Percentiles rank a stretch among this genome's conserved stretches.
Evolutionary conservation across 2,888 invertebrate species (phyloP).

Genomic region (Cryptus viduatorius): DNA sequence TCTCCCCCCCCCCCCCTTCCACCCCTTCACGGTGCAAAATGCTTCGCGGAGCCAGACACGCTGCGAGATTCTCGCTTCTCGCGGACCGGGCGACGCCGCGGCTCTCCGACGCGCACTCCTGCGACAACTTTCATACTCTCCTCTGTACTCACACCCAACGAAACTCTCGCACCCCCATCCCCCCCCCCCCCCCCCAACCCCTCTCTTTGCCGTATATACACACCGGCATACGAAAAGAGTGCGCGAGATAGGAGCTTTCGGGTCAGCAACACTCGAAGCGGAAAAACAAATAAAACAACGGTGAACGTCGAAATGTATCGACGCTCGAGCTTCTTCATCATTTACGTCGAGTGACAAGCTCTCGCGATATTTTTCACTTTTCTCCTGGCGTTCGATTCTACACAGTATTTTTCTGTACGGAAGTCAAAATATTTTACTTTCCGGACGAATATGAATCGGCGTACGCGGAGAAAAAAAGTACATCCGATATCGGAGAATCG

Average conservation of each 20-base stretch:
- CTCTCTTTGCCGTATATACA: no score
- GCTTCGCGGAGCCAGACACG: slow-evolving; percentile 43
- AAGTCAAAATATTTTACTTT: slow-evolving; percentile 41
- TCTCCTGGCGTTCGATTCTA: slow-evolving; percentile 19
- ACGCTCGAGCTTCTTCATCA: slow-evolving; percentile 63
- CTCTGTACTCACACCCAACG: slow-evolving; percentile 60
- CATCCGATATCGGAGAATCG: slow-evolving; percentile 36
- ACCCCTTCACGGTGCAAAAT: slow-evolving; percentile 55
- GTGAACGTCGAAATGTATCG: slow-evolving; percentile 61
- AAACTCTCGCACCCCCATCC: slow-evolving; percentile 16
- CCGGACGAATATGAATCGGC: slow-evolving; percentile 21
- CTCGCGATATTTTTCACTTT: slow-evolving; percentile 49
- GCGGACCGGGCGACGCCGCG: slow-evolving; percentile 49
- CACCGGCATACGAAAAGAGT: neutral
- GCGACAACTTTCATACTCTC: slow-evolving; percentile 58
- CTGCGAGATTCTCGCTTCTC: slow-evolving; percentile 56
- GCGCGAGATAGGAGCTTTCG: neutral
- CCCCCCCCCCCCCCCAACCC: neutral
- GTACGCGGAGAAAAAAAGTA: slow-evolving; percentile 19
- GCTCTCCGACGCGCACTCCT: slow-evolving; percentile 42
- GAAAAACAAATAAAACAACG: slow-evolving; percentile 55
- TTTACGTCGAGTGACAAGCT: slow-evolving; percentile 55
- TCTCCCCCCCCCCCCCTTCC: slow-evolving; percentile 29
- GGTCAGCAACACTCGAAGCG: slow-evolving; percentile 52
- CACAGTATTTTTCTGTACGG: neutral